Evolutionary conservation across 2,888 invertebrate genomes (phyloP).

Genomic region (Reticulitermes lucifugus): DNA sequence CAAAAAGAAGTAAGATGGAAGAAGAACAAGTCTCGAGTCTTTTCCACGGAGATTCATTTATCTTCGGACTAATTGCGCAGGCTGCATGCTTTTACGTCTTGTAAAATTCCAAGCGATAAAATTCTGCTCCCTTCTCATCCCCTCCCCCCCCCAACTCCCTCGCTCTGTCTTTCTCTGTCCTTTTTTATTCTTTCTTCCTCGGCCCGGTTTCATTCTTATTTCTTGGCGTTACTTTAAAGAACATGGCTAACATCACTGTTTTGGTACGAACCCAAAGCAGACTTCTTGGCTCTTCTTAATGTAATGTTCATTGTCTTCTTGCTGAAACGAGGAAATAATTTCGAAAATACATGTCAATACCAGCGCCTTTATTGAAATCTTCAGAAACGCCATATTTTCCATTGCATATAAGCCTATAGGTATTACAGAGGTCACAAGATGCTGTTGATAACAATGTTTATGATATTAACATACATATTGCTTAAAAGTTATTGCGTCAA

Average conservation of each 20-base stretch:
- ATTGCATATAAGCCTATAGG: too few species aligned
- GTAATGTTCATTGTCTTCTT: slow-evolving; percentile 26
- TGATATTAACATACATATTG: too few species aligned
- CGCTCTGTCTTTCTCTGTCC: slow-evolving; percentile 3
- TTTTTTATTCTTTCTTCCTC: slow-evolving; percentile 44
- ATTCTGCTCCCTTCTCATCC: slow-evolving; percentile 30
- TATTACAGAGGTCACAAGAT: too few species aligned
- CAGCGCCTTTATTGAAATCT: background rate
- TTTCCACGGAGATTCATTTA: slow-evolving; percentile 52
- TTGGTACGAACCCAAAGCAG: slow-evolving; percentile 28
- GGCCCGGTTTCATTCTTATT: slow-evolving; percentile 42
- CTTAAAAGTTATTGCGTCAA: too few species aligned
- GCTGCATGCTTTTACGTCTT: slow-evolving; percentile 50
- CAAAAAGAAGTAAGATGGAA: slow-evolving; percentile 14
- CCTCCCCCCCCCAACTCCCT: slow-evolving; percentile 22
- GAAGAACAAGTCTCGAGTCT: slow-evolving; percentile 39
- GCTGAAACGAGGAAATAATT: background rate
- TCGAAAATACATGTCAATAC: slow-evolving; percentile 7
- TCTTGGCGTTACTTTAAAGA: slow-evolving; percentile 43
- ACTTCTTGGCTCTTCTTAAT: slow-evolving; percentile 41
- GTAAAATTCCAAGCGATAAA: slow-evolving; percentile 50
- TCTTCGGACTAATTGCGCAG: slow-evolving; percentile 52
- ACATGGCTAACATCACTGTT: slow-evolving; percentile 41
- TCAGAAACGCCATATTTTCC: background rate
- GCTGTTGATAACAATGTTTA: too few species aligned